phyloP scores from a whole-genome alignment of 2,888 invertebrate genomes.

The Pediacus dermestoides region DNA sequence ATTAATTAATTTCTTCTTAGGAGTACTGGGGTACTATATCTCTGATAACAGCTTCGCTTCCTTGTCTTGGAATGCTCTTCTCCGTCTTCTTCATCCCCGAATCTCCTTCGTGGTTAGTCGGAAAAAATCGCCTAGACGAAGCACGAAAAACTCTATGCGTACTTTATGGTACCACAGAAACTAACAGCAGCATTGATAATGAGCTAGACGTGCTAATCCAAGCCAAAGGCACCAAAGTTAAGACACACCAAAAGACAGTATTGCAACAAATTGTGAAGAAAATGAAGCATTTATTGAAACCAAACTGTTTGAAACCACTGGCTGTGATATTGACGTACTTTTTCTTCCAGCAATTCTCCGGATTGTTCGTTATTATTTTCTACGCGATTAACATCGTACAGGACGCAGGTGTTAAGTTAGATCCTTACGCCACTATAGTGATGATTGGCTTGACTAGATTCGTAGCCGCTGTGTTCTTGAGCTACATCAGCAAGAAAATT shows the following conservation, averaged over 20 bases:
- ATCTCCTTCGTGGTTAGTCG: constrained; percentile 55
- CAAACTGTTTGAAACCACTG: constrained; percentile 52
- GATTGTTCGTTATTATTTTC: constrained; percentile 55
- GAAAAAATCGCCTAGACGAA: constrained; percentile 50
- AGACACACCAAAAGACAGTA: constrained; percentile 22
- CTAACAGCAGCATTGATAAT: constrained; percentile 30
- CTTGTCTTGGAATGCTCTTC: constrained; percentile 47
- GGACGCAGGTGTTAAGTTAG: constrained; percentile 50
- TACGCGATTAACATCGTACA: constrained; percentile 55
- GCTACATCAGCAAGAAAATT: constrained; percentile 52
- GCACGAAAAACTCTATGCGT: constrained; percentile 48
- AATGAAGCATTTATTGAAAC: constrained; percentile 39
- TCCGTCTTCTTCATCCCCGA: constrained; percentile 52
- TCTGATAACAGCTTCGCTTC: constrained; percentile 48
- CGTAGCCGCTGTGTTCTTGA: constrained; percentile 48
- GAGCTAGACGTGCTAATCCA: constrained; percentile 39
- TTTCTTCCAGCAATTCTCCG: constrained; percentile 59
- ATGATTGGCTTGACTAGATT: constrained; percentile 53
- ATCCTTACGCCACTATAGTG: constrained; percentile 52
- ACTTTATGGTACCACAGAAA: constrained; percentile 45
- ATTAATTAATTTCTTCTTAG: constrained; percentile 44
- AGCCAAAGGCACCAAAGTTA: constrained; percentile 25
- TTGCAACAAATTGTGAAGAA: constrained; percentile 32
- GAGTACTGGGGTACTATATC: constrained; percentile 51
- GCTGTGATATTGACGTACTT: constrained; percentile 52